Percentiles rank a stretch among this genome's conserved stretches.
phyloP scores from a whole-genome alignment of 53 echinoderm and acorn worm genomes.

The Luidia sarsii region DNA sequence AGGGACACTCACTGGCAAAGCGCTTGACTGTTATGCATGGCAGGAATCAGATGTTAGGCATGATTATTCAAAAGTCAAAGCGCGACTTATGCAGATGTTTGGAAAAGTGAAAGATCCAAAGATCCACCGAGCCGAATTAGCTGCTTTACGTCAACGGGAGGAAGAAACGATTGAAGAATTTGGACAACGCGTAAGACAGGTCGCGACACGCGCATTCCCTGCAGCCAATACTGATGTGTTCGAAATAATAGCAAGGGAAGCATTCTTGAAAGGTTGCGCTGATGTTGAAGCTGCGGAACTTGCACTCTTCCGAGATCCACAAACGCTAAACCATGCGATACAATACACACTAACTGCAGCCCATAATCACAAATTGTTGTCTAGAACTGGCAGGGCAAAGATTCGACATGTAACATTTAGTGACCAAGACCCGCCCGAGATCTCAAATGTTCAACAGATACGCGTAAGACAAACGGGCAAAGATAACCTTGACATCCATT shows the following conservation, averaged over 20 bases:
- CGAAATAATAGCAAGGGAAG: conserved; percentile 19
- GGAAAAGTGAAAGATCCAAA: conserved; percentile 27
- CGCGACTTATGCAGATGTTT: conserved; percentile 18
- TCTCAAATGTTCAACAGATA: neutral
- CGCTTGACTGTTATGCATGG: conserved; percentile 9
- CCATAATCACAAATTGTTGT: neutral
- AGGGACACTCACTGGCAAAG: conserved; percentile 6
- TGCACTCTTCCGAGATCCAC: neutral
- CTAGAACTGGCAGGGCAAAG: neutral
- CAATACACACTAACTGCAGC: conserved; percentile 12
- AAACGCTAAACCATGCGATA: neutral
- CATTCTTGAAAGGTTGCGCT: neutral
- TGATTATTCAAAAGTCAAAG: neutral
- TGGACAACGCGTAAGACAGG: conserved; percentile 9
- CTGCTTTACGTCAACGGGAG: neutral
- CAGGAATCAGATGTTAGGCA: conserved; percentile 7
- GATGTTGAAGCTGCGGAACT: conserved; percentile 5
- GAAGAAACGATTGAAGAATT: neutral
- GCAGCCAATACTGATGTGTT: conserved; percentile 11
- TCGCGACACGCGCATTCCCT: neutral
- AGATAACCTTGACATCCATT: neutral
- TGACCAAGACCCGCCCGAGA: neutral
- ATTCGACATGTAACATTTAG: neutral
- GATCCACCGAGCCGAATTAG: neutral
- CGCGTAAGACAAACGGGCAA: neutral